These are phyloP conservation scores for Spinus pinus DNA, from an alignment of 2,797 vertebrate genomes.

Conservation along the genomic window DNA sequence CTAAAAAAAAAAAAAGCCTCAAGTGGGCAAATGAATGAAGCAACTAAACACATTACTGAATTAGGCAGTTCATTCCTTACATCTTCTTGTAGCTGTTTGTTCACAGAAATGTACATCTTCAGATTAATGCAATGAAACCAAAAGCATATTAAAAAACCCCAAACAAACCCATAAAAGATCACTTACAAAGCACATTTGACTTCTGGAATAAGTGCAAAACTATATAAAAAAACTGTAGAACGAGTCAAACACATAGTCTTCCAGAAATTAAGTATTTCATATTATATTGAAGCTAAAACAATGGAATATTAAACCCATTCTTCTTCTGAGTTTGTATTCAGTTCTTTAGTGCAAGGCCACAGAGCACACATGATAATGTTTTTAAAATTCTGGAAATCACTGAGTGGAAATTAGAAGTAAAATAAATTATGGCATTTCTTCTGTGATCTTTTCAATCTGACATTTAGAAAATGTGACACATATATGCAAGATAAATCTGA, in stretches of 20 bases:
- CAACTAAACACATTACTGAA: background rate
- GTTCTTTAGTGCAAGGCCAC: background rate
- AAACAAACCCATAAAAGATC: background rate
- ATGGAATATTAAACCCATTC: background rate
- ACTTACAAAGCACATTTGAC: background rate
- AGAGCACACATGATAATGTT: background rate
- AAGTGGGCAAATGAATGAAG: background rate
- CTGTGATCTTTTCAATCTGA: background rate
- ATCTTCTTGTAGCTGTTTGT: background rate
- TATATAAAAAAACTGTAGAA: background rate
- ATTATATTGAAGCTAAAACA: background rate
- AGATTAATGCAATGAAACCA: background rate
- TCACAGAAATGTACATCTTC: background rate
- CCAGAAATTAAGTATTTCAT: background rate
- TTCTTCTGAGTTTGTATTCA: background rate
- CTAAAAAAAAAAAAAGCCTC: background rate
- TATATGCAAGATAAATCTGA: background rate
- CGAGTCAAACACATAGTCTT: background rate
- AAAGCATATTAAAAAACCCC: background rate
- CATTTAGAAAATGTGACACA: background rate
- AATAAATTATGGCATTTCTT: background rate
- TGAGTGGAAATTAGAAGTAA: background rate
- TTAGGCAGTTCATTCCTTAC: background rate
- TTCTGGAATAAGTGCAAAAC: background rate
- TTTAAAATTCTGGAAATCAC: background rate